Evolutionary conservation across 2,797 vertebrate genomes (phyloP).

Genomic region (Pagetopsis macropterus): DNA sequence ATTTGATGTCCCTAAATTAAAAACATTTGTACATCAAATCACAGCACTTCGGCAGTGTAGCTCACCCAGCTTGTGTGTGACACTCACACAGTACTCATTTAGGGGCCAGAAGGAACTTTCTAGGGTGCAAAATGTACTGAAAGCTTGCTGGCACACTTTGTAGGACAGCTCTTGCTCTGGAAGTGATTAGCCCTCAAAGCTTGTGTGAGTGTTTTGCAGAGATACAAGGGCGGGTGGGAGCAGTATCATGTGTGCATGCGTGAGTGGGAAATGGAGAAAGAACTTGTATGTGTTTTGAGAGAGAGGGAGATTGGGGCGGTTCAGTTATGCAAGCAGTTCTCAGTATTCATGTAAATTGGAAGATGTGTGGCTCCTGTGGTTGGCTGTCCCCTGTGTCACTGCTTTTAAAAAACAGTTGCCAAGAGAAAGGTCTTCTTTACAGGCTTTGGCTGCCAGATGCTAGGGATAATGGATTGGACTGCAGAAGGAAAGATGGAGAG

Average conservation of each 20-base stretch:
- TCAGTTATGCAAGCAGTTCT: slow-evolving; percentile 76
- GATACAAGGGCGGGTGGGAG: slow-evolving; percentile 60
- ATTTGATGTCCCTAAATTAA: slow-evolving; percentile 36
- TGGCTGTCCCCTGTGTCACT: slow-evolving; percentile 83
- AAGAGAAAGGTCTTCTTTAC: slow-evolving; percentile 83
- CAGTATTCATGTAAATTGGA: slow-evolving; percentile 74
- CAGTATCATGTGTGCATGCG: slow-evolving; percentile 41
- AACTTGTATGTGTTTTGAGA: slow-evolving; percentile 56
- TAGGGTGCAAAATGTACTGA: slow-evolving; percentile 58
- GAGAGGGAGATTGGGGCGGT: slow-evolving; percentile 57
- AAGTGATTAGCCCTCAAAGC: slow-evolving; percentile 79
- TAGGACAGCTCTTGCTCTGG: slow-evolving; percentile 75
- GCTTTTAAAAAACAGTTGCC: slow-evolving; percentile 77
- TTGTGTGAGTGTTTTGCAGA: slow-evolving; percentile 69
- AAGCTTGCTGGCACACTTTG: slow-evolving; percentile 68
- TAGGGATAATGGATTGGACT: slow-evolving; percentile 71
- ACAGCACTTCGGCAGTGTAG: slow-evolving; percentile 3
- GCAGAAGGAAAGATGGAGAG: slow-evolving; percentile 62
- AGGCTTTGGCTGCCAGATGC: slow-evolving; percentile 76
- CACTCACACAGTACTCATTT: slow-evolving; percentile 46
- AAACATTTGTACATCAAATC: slow-evolving; percentile 43
- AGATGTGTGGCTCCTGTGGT: slow-evolving; percentile 82
- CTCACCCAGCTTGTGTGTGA: slow-evolving; percentile 9
- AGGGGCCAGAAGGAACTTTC: slow-evolving; percentile 50
- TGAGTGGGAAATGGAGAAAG: slow-evolving; percentile 50